These are phyloP conservation scores for Rhineura floridana DNA, from an alignment of 2,113 vertebrate genomes.

Conservation along the genomic window DNA sequence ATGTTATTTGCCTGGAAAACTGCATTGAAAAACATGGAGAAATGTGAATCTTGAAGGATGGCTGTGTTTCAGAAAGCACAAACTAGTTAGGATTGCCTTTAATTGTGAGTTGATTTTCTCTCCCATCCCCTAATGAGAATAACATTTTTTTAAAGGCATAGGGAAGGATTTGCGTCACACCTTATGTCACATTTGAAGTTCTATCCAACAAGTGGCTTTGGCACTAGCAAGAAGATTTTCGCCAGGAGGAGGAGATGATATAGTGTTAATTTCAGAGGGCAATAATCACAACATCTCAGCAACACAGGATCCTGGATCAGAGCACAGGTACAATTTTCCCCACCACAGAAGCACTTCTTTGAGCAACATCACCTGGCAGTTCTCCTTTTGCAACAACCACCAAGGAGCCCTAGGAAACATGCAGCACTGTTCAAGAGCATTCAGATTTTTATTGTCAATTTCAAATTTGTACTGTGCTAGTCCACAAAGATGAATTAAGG, in stretches of 20 bases:
- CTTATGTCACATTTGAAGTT: neutral
- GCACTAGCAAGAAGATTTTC: neutral
- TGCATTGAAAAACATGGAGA: no score
- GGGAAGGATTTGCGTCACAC: neutral
- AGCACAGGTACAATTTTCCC: neutral
- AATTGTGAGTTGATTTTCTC: no score
- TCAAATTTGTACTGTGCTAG: neutral
- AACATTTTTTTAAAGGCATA: neutral
- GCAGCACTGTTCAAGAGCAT: neutral
- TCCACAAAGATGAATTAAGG: neutral
- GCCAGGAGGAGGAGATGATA: neutral
- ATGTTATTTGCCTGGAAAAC: no score
- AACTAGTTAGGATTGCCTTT: no score
- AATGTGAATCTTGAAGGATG: no score
- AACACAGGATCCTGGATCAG: neutral
- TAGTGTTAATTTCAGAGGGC: neutral
- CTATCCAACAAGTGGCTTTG: neutral
- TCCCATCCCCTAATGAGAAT: no score
- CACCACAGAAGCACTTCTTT: neutral
- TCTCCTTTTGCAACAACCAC: neutral
- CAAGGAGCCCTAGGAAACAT: neutral
- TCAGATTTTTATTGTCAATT: neutral
- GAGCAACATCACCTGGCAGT: neutral
- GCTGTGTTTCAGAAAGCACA: no score
- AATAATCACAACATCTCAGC: neutral